Evolutionary conservation across 2,888 invertebrate species (phyloP).

Genomic region (Drosophila mercatorum): DNA sequence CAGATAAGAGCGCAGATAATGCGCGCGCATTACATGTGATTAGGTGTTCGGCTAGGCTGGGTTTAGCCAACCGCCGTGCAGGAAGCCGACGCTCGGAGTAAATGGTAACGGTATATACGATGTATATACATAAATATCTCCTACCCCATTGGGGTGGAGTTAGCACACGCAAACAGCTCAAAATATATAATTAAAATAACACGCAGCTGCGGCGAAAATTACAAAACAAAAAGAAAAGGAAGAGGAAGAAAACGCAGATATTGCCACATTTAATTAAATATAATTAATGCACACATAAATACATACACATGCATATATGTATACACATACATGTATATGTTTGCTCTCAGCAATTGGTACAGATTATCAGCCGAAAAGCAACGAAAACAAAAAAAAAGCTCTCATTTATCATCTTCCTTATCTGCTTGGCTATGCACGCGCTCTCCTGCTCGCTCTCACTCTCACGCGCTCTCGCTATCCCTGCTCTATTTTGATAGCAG

Average conservation of each 20-base stretch:
- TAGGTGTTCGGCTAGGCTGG: conserved; percentile 81
- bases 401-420: conserved; percentile 46
- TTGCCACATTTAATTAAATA: conserved; percentile 6
- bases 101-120: conserved; percentile 22
- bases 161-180: conserved; percentile 5
- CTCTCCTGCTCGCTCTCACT: conserved; percentile 25
- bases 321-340: too few relatives aligned
- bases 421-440: conserved; percentile 40
- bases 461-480: conserved; percentile 31
- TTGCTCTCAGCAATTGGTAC: conserved; percentile 55
- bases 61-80: conserved; percentile 83
- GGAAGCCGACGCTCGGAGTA: conserved; percentile 50
- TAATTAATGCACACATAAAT: background rate
- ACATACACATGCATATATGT: background rate
- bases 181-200: conserved; percentile 31
- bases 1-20: conserved; percentile 84
- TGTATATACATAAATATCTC: background rate
- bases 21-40: conserved; percentile 85
- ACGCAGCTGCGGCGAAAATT: conserved; percentile 4
- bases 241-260: background rate
- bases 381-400: conserved; percentile 12
- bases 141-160: conserved; percentile 39
- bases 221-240: background rate
- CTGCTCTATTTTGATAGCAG: conserved; percentile 38
- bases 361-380: conserved; percentile 68